Conservation (phyloP, 2,113 vertebrate species). For the Phoxinus phoxinus region DNA sequence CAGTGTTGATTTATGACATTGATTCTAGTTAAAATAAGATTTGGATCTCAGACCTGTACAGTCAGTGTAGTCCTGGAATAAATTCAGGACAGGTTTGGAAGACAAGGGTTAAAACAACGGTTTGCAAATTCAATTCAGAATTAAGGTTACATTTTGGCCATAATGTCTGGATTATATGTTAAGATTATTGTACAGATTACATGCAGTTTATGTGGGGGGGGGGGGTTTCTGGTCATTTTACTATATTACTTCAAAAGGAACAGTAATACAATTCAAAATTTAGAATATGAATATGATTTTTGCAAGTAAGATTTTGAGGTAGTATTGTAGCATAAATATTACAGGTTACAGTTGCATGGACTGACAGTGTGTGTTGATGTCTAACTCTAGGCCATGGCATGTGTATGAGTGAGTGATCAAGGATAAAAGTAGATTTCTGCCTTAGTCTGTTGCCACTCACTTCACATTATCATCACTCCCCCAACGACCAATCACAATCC, state of each 20-base stretch:
- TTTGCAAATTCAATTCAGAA: no score
- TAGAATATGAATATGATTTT: not conserved
- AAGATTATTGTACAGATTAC: not conserved
- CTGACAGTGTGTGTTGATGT: not conserved
- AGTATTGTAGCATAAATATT: not conserved
- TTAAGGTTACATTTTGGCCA: not conserved
- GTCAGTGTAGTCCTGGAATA: not conserved
- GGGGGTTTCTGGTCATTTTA: not conserved
- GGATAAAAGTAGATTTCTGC: not conserved
- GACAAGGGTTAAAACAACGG: no score
- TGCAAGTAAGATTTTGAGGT: not conserved
- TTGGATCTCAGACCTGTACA: not conserved
- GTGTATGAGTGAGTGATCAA: not conserved
- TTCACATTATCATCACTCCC: slow-evolving; percentile 13
- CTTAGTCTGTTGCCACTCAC: not conserved
- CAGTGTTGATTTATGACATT: not conserved
- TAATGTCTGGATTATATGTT: not conserved
- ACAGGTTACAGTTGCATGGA: not conserved
- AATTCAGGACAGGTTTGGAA: not conserved
- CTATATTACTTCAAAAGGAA: not conserved
- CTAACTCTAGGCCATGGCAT: not conserved
- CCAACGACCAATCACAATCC: not conserved
- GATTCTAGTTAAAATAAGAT: not conserved
- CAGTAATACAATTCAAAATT: not conserved
- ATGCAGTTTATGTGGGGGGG: not conserved